Percentiles rank a stretch among this genome's conserved stretches.
These are phyloP conservation scores for Caenorhabditis zanzibari DNA, from an alignment of 2,888 invertebrate genomes.

Conservation along the genomic window DNA sequence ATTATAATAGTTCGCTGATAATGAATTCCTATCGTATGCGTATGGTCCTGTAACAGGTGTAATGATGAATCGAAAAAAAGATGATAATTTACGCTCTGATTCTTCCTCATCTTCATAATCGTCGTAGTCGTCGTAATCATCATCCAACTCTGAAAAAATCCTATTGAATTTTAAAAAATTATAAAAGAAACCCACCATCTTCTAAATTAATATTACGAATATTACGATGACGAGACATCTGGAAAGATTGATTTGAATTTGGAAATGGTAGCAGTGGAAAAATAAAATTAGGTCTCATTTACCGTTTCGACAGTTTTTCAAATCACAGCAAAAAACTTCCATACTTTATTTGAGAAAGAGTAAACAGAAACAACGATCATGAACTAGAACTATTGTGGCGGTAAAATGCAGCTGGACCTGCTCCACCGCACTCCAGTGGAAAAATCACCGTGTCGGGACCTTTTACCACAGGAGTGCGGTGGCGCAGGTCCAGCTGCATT, in stretches of 20 bases:
- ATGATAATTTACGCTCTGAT: conserved; percentile 54
- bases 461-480: too few species aligned
- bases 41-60: conserved; percentile 70
- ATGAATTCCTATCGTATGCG: conserved; percentile 70
- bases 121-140: conserved; percentile 77
- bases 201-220: conserved; percentile 77
- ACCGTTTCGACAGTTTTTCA: neutral
- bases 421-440: too few species aligned
- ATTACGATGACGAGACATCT: conserved; percentile 79
- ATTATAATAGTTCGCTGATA: conserved; percentile 69
- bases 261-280: neutral
- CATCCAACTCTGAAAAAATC: conserved; percentile 72
- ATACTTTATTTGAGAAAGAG: neutral
- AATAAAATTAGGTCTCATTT: neutral
- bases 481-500: too few species aligned
- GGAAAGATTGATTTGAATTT: neutral
- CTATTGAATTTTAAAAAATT: neutral
- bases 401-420: too few species aligned
- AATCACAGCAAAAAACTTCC: neutral
- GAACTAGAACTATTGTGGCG: neutral
- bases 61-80: neutral
- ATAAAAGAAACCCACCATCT: conserved; percentile 69
- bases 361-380: conserved; percentile 4
- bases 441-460: too few species aligned
- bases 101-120: conserved; percentile 79